Evolutionary conservation across 2,797 vertebrate species (phyloP), one percentile per base, ranked within the genome.

Genomic region (Rhincodon typus): DNA sequence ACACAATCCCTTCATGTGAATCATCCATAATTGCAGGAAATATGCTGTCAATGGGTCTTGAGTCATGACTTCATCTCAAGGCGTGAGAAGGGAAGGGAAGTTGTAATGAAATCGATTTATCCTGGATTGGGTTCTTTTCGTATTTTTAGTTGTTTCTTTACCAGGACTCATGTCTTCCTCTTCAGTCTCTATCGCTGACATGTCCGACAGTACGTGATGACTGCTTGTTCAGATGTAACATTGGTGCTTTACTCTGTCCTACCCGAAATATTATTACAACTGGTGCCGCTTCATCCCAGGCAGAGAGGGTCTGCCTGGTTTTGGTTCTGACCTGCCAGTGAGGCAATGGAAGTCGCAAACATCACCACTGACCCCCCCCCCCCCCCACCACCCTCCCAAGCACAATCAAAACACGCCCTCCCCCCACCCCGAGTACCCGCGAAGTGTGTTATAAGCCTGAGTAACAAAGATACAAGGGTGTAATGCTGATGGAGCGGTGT

Each of bases 11-110:
- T 15, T 57, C 50, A 30, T 34, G 87, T 57, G 53, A 17, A 30
- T 90, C 87, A 90, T 12, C 87, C 27, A 90, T 90, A 90, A 90
- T 90, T 90, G 87, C 57, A 62, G 88, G 88, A 67, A 91, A 67
- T n/a, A 38, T 17, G 34, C 62, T 67, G 88, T 23, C 62, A 66
- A 23, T 91, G 57, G 46, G 66, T 62, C 17, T 38, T 34, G 34
- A 19, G n/a, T 17, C 88, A 42, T 67, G 57, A 67, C 23, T 67
- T 34, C 4, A 13, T n/a, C 34, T 67, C 34, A 57, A 21, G 34
- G 57, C 12, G n/a, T 91, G 88, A 46, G 50, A n/a, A 57, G 53
- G 87, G 88, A 91, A 62, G 88, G 8, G 62, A 91, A 91, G 62
- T 66, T 23, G 17, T 34, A 38, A 25, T 67, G 66, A 67, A 10